A percentile compares a stretch with the other conserved stretches of the same genome.
Conservation (phyloP, 2,888 invertebrate genomes). For the Chymomyza procnemis region DNA sequence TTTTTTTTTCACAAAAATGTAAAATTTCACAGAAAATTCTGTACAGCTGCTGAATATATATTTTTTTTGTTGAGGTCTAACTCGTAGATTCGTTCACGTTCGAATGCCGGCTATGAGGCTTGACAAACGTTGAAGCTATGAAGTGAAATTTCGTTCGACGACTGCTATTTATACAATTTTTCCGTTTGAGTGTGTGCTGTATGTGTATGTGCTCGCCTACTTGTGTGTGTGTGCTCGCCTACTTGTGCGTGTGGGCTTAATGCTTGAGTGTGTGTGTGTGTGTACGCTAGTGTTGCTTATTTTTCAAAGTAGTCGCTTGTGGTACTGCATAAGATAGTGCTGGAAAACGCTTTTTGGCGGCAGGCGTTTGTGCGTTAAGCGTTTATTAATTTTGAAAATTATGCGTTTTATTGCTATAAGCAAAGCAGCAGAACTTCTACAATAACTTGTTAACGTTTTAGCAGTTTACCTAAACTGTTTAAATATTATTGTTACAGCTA, state of each 20-base stretch:
- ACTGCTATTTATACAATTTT: slow-evolving; percentile 81
- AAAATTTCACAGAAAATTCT: slow-evolving; percentile 60
- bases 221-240: neutral
- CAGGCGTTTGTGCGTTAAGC: too few relatives aligned
- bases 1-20: slow-evolving; percentile 60
- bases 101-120: slow-evolving; percentile 85
- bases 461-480: too few relatives aligned
- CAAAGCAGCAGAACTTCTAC: too few relatives aligned
- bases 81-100: slow-evolving; percentile 76
- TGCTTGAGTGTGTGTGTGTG: neutral
- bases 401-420: too few relatives aligned
- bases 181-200: neutral
- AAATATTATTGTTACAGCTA: too few relatives aligned
- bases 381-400: too few relatives aligned
- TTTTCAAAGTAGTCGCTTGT: neutral
- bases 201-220: neutral
- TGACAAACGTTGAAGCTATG: slow-evolving; percentile 83
- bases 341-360: too few relatives aligned
- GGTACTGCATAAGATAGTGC: neutral
- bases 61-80: slow-evolving; percentile 36
- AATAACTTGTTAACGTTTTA: too few relatives aligned
- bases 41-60: slow-evolving; percentile 16
- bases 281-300: neutral
- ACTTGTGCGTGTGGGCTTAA: neutral
- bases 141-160: slow-evolving; percentile 78